Base-by-base conservation (phyloP, 2,113 vertebrate species). In the Anthoscopus minutus region DNA sequence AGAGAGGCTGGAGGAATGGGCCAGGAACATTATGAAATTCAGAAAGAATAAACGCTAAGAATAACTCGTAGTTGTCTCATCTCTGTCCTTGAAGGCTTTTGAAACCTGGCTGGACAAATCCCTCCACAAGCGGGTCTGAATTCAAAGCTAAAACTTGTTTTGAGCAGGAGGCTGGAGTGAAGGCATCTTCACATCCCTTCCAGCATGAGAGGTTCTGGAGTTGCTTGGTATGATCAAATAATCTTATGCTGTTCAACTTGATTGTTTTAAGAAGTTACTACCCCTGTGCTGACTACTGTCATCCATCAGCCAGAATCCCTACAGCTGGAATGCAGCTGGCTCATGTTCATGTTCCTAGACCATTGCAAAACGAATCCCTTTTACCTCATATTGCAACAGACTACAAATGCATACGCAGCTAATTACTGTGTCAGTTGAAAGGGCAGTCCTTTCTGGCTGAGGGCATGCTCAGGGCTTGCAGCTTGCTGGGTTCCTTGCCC, bases 321-420 rank as follows among this genome's bases (percentile, higher is more conserved):
- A 67, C 95, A 96, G 96, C 96, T 96, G 96, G 91, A 96, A 96
- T 64, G 96, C 92, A 94, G 94, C 94, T 96, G 95, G 95, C 86
- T 1, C 77, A 95, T 48, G 72, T 96, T 96, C 96, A 71, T 95
- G 80, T 91, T 96, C 94, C 83, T 95, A 88, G 77, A 78, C 92
- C 96, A 94, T 96, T 96, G 95, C 96, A 96, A 96, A 96, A 96
- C 77, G 16, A 94, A 93, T 95, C 91, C 96, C 95, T 96, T 96
- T 96, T 96, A 96, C 96, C 96, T 96, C 91, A 73, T 96, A 95
- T 96, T 96, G 96, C 96, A 96, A 96, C 94, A 96, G 96, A 96
- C 91, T 96, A 88, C 94, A 92, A 96, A 95, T 96, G 94, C 94
- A 83, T 33, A 95, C 83, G 0, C 95, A 96, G 94, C 95, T 96